These are phyloP conservation scores for Corythornis vintsioides DNA, from an alignment of 2,113 vertebrate genomes.

Conservation along the genomic window DNA sequence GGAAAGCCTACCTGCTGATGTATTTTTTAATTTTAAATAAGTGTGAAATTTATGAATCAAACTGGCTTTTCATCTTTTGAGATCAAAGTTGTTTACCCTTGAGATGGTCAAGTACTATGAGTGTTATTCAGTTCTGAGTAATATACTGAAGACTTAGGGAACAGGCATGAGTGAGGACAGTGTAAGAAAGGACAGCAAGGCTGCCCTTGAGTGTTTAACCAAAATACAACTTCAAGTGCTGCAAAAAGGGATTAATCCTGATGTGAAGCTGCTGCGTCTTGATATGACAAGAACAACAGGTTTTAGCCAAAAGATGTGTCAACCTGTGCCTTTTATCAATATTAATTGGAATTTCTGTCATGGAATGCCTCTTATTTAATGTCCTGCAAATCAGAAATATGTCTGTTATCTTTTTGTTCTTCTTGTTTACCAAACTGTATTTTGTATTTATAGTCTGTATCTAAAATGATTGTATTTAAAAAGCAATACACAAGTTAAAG, in stretches of 20 bases:
- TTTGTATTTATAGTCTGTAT: not conserved
- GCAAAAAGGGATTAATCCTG: not conserved
- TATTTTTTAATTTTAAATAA: not conserved
- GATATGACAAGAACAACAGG: not conserved
- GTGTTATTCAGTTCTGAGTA: not conserved
- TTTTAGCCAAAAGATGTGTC: not conserved
- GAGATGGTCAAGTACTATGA: not conserved
- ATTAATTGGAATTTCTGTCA: not conserved
- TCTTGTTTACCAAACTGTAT: not conserved
- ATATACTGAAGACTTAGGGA: not conserved
- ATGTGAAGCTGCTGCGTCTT: not conserved
- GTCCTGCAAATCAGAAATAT: not conserved
- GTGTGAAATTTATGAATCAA: not conserved
- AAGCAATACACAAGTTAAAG: not conserved
- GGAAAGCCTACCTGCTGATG: not conserved
- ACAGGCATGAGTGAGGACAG: not conserved
- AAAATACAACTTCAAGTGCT: not conserved
- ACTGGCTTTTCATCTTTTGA: not conserved
- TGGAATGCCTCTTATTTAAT: not conserved
- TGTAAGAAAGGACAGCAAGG: not conserved
- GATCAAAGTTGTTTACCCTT: not conserved
- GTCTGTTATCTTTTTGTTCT: not conserved
- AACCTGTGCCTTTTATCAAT: fast-evolving
- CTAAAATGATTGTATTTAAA: not conserved
- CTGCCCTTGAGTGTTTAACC: not conserved